phyloP scores from a whole-genome alignment of 1,140 invertebrate species.

The Watersipora subatra region DNA sequence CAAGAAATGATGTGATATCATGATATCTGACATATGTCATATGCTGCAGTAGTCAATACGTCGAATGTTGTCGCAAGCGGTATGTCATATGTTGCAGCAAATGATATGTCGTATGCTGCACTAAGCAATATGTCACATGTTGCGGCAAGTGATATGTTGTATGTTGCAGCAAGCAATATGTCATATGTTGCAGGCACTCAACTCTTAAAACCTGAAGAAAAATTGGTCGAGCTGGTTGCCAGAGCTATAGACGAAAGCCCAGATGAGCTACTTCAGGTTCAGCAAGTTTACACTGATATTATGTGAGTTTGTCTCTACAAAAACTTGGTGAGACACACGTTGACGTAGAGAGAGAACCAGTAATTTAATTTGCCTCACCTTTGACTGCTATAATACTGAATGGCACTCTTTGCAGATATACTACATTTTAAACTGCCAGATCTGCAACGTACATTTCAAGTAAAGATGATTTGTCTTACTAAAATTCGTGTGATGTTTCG shows the following conservation, averaged over 20 bases:
- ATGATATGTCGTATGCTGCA: too few relatives aligned
- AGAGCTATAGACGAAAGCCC: constrained; percentile 23
- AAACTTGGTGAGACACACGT: background rate
- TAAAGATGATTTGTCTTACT: background rate
- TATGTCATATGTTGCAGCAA: too few relatives aligned
- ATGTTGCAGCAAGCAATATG: too few relatives aligned
- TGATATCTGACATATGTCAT: too few relatives aligned
- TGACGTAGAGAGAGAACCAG: background rate
- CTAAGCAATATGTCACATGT: too few relatives aligned
- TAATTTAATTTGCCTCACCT: background rate
- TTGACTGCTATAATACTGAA: background rate
- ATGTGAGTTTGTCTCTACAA: constrained; percentile 17
- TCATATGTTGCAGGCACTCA: constrained; percentile 25
- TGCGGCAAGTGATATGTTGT: too few relatives aligned
- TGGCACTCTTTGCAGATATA: background rate
- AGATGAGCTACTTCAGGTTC: constrained; percentile 29
- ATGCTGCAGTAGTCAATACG: too few relatives aligned
- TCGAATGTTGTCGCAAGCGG: too few relatives aligned
- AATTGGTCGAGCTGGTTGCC: constrained; percentile 26
- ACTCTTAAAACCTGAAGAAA: constrained; percentile 21
- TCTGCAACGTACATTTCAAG: background rate
- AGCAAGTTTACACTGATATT: constrained; percentile 25
- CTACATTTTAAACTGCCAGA: background rate
- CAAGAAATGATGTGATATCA: too few relatives aligned
- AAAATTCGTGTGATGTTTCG: too few relatives aligned